phyloP scores from a whole-genome alignment of 2,797 vertebrate genomes.

The Prunella strophiata region DNA sequence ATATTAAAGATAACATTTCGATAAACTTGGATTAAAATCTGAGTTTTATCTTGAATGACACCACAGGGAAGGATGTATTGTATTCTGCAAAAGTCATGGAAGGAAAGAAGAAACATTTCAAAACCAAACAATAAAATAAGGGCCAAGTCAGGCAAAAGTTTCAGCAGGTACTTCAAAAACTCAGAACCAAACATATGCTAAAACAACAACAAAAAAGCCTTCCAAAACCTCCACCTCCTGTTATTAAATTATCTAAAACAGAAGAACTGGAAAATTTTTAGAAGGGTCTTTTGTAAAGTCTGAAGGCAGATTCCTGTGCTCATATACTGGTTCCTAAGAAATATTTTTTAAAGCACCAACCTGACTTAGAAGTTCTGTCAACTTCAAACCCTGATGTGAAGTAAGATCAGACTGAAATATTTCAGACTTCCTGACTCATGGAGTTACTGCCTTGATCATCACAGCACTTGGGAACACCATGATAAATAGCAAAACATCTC shows the following conservation, averaged over 20 bases:
- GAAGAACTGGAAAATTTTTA: neutral
- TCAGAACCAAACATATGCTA: neutral
- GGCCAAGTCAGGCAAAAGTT: neutral
- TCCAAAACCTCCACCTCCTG: neutral
- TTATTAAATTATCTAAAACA: neutral
- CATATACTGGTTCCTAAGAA: neutral
- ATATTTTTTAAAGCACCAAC: neutral
- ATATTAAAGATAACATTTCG: neutral
- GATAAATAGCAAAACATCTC: neutral
- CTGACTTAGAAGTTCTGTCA: neutral
- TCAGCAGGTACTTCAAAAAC: neutral
- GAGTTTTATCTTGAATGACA: neutral
- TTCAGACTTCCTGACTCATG: neutral
- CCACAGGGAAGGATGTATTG: neutral
- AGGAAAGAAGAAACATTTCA: neutral
- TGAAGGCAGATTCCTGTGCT: neutral
- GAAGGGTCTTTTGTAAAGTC: neutral
- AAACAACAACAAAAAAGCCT: neutral
- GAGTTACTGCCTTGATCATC: neutral
- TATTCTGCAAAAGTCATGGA: neutral
- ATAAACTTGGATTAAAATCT: neutral
- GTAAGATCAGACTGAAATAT: neutral
- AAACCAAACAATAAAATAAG: neutral
- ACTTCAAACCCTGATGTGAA: neutral
- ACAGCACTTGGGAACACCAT: neutral